Percentiles rank a stretch among this genome's conserved stretches.
These are phyloP conservation scores for Melanocharis versteri DNA, from an alignment of 2,113 vertebrate genomes.

Conservation along the genomic window DNA sequence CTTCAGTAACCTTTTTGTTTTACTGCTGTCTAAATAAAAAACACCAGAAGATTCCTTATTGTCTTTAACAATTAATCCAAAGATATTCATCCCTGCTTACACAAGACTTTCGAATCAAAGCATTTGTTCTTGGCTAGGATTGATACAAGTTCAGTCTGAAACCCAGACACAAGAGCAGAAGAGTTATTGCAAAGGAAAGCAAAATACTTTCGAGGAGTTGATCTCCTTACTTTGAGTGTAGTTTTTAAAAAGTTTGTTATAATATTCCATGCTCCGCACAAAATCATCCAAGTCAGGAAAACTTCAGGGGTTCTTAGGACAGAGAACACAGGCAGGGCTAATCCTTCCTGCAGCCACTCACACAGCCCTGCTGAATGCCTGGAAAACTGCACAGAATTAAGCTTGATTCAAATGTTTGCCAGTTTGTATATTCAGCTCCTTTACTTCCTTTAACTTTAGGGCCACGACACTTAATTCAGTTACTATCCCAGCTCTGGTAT, in stretches of 20 bases:
- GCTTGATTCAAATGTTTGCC: not conserved
- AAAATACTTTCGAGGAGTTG: not conserved
- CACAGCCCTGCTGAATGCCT: not conserved
- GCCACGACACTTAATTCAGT: not conserved
- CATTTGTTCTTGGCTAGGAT: not conserved
- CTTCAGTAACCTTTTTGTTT: not conserved
- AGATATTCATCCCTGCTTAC: not conserved
- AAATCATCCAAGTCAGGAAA: not conserved
- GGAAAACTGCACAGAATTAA: not conserved
- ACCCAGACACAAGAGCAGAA: not conserved
- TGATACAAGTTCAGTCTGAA: not conserved
- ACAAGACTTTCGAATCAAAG: not conserved
- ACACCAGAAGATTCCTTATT: not conserved
- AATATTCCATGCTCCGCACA: not conserved
- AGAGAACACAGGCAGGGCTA: not conserved
- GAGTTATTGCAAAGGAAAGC: not conserved
- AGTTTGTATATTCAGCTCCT: not conserved
- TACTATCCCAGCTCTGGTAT: not conserved
- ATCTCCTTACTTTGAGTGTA: not conserved
- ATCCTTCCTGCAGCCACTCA: constrained; percentile 6
- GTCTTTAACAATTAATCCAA: not conserved
- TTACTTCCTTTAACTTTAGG: not conserved
- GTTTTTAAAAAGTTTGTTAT: not conserved
- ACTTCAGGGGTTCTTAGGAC: not conserved
- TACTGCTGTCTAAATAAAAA: not conserved